Evolutionary conservation across 2,797 vertebrate genomes (phyloP).

Genomic region (Chloroceryle amazona): DNA sequence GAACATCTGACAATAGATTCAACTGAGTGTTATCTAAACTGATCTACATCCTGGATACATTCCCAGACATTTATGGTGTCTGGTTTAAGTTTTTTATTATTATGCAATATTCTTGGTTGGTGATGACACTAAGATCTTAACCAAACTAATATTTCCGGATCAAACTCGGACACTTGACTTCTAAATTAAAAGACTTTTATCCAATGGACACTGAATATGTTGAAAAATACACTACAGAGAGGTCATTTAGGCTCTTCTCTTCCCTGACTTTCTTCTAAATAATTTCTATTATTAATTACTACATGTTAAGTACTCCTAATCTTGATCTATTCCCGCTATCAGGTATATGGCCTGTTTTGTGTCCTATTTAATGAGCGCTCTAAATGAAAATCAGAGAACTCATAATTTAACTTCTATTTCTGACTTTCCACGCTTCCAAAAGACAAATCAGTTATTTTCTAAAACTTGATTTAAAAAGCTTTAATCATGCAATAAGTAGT

Average conservation of each 20-base stretch:
- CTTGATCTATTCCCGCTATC: neutral
- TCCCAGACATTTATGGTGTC: neutral
- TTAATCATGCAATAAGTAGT: neutral
- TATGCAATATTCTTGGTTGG: conserved; percentile 9
- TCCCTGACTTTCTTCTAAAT: neutral
- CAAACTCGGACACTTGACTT: neutral
- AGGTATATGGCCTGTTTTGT: neutral
- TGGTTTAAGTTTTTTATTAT: neutral
- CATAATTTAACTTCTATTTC: neutral
- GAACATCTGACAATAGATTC: neutral
- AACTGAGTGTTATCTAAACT: neutral
- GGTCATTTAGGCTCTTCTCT: neutral
- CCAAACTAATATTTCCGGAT: conserved; percentile 9
- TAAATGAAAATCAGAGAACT: conserved; percentile 16
- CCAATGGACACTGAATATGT: neutral
- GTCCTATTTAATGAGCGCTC: conserved; percentile 9
- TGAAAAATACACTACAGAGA: neutral
- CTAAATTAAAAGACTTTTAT: neutral
- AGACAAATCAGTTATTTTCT: neutral
- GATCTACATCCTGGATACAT: neutral
- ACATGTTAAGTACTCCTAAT: conserved; percentile 5
- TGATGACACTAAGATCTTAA: conserved; percentile 28
- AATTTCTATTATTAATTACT: neutral
- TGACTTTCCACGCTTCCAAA: neutral
- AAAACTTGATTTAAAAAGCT: neutral